Base-by-base conservation (phyloP, 1,140 invertebrate genomes). In the Matsumurasca onukii region DNA sequence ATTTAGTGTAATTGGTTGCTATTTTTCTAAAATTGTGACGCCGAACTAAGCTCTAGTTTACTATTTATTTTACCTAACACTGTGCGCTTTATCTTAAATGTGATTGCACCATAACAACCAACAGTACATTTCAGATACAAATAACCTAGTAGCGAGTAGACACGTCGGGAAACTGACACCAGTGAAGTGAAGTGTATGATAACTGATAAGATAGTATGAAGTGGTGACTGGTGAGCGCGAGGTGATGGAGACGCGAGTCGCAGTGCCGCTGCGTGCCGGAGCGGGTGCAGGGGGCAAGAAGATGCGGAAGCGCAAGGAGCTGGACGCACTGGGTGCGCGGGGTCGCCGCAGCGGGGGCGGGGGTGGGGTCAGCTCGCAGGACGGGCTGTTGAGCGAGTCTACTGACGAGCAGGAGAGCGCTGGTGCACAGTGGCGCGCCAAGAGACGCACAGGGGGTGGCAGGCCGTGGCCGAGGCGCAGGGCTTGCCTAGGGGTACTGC, bases 241-340 rank as follows among this genome's bases (percentile, higher is more conserved):
- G n/a, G 17, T 55, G 31, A 68, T 68, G 67, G 67, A 68, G 69
- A 70, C 69, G 62, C 69, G 69, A n/a, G 69, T 68, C 29, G 63
- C 17, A 20, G 71, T 70, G 66, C 71, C 66, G 31, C 62, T 68
- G 49, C 61, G 68, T 5, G 48, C 66, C 25, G 80, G 79, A 9
- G 80, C 65, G 49, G 49, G 68, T 5, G 48, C 66, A 20, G 80
- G 79, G 9, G 80, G 79, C 64, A 84, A 84, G 72, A 84, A 83
- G 72, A 84, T 84, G 82, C 80, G 83, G 65, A 84, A 84, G 69
- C 79, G 83, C 1, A 83, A 83, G 66, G 82, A 84, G 72, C 76
- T 84, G n/a, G 82, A 84, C 65, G 82, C 83, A 12, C 73, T 84
- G 5, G 71, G 51, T 24, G 59, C 70, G 29, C 67, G 70, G 27